These are phyloP conservation scores for Autographa gamma DNA, from an alignment of 2,888 invertebrate species.

Conservation along the genomic window DNA sequence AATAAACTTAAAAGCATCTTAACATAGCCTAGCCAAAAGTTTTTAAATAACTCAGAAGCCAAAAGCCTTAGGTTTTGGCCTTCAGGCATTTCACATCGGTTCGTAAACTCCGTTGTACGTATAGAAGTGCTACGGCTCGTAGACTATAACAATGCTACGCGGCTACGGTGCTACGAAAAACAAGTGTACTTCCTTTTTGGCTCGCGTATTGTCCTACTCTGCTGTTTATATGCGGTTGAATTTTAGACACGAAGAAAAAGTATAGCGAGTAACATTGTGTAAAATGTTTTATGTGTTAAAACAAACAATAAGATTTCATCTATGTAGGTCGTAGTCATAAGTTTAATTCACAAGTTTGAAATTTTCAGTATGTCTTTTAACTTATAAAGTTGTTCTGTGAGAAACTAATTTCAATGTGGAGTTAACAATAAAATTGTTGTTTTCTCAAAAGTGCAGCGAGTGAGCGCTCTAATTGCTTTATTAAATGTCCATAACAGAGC, in stretches of 20 bases:
- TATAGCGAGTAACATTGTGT: slow-evolving; percentile 3
- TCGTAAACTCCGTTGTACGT: slow-evolving; percentile 64
- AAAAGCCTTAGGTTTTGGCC: slow-evolving; percentile 13
- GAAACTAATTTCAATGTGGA: slow-evolving; percentile 2
- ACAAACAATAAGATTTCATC: background rate
- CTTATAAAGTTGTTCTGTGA: background rate
- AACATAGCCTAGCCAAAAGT: background rate
- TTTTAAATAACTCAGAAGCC: slow-evolving; percentile 8
- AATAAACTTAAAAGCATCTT: no score
- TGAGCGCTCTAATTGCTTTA: slow-evolving; percentile 29
- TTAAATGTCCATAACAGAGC: slow-evolving; percentile 43
- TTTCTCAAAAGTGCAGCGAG: slow-evolving; percentile 24
- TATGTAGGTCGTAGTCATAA: slow-evolving; percentile 1
- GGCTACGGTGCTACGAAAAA: slow-evolving; percentile 63
- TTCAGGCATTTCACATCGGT: slow-evolving; percentile 43
- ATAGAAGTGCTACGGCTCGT: slow-evolving; percentile 56
- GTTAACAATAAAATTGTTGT: slow-evolving; percentile 13
- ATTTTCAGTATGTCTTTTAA: background rate
- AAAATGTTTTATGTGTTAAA: slow-evolving; percentile 8
- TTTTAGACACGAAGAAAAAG: slow-evolving; percentile 30
- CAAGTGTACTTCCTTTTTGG: slow-evolving; percentile 60
- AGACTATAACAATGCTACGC: slow-evolving; percentile 61
- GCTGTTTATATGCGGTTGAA: slow-evolving; percentile 29
- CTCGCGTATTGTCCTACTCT: slow-evolving; percentile 46
- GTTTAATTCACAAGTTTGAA: background rate